These are phyloP conservation scores for Dioctria linearis DNA, from an alignment of 2,888 invertebrate genomes.

Conservation along the genomic window DNA sequence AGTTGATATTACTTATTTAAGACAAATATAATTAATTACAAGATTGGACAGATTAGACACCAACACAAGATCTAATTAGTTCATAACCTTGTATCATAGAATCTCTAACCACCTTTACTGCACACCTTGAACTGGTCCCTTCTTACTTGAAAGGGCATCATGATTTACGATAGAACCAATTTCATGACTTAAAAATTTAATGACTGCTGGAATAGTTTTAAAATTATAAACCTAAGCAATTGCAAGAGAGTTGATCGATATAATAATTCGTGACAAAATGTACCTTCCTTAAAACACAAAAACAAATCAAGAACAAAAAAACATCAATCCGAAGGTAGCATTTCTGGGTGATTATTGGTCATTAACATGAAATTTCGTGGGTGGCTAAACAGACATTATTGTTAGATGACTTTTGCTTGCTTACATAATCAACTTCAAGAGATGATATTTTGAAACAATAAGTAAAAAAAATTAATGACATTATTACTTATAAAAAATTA, in stretches of 20 bases:
- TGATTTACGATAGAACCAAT: background rate
- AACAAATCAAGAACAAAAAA: background rate
- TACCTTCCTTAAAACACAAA: constrained; percentile 37
- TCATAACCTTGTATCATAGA: background rate
- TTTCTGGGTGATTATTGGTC: constrained; percentile 3
- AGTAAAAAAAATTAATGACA: too few species aligned
- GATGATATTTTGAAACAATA: too few species aligned
- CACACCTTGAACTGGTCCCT: background rate
- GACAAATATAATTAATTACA: too few species aligned
- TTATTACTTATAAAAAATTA: too few species aligned
- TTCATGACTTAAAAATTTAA: background rate
- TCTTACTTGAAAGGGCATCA: background rate
- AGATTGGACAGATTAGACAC: too few species aligned
- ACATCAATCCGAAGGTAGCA: constrained; percentile 19
- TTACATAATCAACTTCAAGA: too few species aligned
- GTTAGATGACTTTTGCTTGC: too few species aligned
- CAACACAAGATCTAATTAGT: too few species aligned
- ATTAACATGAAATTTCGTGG: background rate
- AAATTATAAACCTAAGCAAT: background rate
- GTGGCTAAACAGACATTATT: too few species aligned
- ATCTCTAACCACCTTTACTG: background rate
- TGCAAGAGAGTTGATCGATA: background rate
- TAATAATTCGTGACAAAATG: constrained; percentile 34
- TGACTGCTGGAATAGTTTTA: background rate
- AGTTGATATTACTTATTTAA: too few species aligned